These are phyloP conservation scores for Drosophila lini DNA, from an alignment of 1,140 invertebrate genomes.

Conservation along the genomic window DNA sequence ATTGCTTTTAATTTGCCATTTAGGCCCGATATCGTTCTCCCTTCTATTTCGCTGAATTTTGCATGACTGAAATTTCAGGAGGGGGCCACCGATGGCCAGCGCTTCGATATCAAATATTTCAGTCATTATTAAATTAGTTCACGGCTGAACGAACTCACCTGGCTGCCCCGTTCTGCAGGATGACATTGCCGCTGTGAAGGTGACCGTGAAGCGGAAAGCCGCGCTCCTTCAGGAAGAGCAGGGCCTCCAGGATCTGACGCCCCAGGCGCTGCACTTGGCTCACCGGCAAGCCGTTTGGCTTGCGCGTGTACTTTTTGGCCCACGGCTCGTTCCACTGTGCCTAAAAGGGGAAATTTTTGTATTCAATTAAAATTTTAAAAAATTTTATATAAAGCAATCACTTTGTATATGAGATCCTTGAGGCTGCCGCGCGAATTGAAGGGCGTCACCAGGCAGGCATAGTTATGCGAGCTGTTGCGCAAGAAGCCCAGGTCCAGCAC, in stretches of 20 bases:
- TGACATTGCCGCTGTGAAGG: conserved; percentile 95
- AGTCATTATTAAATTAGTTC: conserved; percentile 49
- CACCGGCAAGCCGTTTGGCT: conserved; percentile 88
- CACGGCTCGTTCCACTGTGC: conserved; percentile 89
- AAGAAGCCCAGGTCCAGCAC: conserved; percentile 91
- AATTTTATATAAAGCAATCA: conserved; percentile 65
- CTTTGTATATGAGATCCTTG: conserved; percentile 95
- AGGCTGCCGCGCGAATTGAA: conserved; percentile 93
- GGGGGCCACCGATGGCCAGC: neutral
- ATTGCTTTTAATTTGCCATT: conserved; percentile 66
- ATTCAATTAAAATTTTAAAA: neutral
- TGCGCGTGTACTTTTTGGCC: conserved; percentile 89
- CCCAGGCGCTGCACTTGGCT: conserved; percentile 94
- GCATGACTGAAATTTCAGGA: neutral
- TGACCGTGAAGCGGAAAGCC: conserved; percentile 94
- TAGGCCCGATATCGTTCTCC: conserved; percentile 20
- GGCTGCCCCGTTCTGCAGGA: conserved; percentile 95
- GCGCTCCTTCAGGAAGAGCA: conserved; percentile 93
- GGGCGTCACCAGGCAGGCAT: conserved; percentile 91
- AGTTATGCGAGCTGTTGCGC: conserved; percentile 86
- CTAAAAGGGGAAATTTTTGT: conserved; percentile 22
- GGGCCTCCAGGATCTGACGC: conserved; percentile 93
- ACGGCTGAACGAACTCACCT: conserved; percentile 81
- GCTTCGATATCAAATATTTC: conserved; percentile 41
- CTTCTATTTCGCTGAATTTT: conserved; percentile 25